phyloP scores from a whole-genome alignment of 2,797 vertebrate species.

The Spinus pinus region DNA sequence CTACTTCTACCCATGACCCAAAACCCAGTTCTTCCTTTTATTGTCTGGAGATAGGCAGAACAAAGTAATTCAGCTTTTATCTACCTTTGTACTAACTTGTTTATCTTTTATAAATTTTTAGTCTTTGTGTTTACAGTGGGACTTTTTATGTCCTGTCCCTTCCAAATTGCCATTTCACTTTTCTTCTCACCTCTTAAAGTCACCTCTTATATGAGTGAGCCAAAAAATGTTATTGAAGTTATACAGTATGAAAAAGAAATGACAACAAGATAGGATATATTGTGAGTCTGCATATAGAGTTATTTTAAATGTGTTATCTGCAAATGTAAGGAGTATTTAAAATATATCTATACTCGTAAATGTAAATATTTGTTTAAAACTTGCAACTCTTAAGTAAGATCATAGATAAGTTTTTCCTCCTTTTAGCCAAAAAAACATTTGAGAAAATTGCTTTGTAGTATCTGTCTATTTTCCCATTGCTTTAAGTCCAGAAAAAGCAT shows the following conservation, averaged over 20 bases:
- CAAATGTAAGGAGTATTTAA: background rate
- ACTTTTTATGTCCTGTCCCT: background rate
- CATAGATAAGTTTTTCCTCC: background rate
- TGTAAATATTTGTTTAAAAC: background rate
- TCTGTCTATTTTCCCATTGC: background rate
- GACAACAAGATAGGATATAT: background rate
- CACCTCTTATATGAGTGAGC: background rate
- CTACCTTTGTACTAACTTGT: background rate
- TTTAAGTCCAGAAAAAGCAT: background rate
- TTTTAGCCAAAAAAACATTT: background rate
- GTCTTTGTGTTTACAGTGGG: fast-evolving
- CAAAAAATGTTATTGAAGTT: background rate
- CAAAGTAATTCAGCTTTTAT: background rate
- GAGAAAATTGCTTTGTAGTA: background rate
- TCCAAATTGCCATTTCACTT: background rate
- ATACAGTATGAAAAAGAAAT: background rate
- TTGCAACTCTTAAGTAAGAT: background rate
- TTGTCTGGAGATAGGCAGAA: background rate
- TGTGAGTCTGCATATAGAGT: background rate
- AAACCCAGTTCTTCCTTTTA: background rate
- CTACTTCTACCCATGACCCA: background rate
- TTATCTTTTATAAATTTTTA: background rate
- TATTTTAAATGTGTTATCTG: background rate
- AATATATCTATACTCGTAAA: background rate
- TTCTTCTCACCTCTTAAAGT: background rate